Conservation (phyloP, 2,797 vertebrate genomes). For the Anisognathus igniventris region DNA sequence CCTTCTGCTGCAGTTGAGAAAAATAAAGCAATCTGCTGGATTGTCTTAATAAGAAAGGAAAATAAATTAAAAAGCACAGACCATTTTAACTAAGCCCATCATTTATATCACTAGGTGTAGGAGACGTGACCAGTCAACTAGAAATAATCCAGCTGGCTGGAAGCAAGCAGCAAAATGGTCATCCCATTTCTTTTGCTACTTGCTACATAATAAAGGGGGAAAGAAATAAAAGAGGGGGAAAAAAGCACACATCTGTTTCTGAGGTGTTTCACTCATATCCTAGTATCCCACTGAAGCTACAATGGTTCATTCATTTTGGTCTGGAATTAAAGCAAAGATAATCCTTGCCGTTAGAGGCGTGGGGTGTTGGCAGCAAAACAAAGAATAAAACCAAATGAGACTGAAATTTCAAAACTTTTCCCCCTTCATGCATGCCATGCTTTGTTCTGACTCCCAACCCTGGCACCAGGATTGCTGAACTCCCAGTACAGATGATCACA, state of each 20-base stretch:
- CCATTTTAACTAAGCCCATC: slow-evolving; percentile 32
- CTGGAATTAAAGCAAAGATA: neutral
- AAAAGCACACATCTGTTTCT: neutral
- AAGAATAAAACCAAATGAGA: neutral
- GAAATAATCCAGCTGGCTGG: slow-evolving; percentile 54
- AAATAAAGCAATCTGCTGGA: slow-evolving; percentile 40
- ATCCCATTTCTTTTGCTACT: neutral
- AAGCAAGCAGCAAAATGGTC: slow-evolving; percentile 8
- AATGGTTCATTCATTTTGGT: neutral
- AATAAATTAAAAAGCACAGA: neutral
- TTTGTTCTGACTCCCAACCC: neutral
- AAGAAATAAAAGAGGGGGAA: fast-evolving
- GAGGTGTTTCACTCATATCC: neutral
- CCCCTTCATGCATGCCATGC: fast-evolving
- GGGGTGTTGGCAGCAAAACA: neutral
- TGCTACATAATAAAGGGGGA: neutral
- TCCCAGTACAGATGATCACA: neutral
- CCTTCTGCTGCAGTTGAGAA: slow-evolving; percentile 7
- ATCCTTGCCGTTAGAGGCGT: neutral
- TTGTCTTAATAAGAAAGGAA: slow-evolving; percentile 41
- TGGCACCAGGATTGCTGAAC: neutral
- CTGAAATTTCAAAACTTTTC: neutral
- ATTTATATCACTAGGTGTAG: slow-evolving; percentile 16
- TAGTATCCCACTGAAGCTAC: neutral
- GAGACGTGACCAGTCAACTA: slow-evolving; percentile 6